These are phyloP conservation scores for Apodemus agrarius DNA, from an alignment of 2,797 vertebrate genomes.

Conservation along the genomic window DNA sequence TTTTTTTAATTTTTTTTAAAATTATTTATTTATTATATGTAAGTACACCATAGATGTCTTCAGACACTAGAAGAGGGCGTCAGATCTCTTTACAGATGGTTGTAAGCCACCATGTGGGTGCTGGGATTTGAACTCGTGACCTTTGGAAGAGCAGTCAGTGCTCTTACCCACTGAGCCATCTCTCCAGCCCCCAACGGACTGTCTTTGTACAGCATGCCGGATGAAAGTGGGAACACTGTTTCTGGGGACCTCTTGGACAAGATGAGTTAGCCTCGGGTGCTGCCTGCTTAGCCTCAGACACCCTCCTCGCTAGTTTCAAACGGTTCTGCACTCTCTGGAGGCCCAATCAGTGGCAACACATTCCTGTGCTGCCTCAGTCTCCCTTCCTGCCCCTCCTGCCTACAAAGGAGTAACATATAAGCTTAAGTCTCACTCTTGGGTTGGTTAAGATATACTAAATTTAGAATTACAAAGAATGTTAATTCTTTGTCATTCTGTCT, in stretches of 20 bases:
- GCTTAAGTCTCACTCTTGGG: background rate
- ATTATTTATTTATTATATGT: no score
- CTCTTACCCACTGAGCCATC: no score
- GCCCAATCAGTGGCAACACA: fast-evolving
- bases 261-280: fast-evolving
- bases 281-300: background rate
- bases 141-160: no score
- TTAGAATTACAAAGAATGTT: background rate
- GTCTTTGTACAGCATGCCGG: background rate
- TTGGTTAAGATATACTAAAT: background rate
- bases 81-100: no score
- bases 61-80: no score
- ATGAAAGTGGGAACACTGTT: background rate
- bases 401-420: background rate
- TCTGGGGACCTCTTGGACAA: background rate
- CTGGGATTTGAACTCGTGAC: no score
- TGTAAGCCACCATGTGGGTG: no score
- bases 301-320: background rate
- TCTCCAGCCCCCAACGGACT: no score
- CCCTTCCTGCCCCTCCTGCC: fast-evolving
- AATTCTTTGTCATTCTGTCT: background rate
- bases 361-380: background rate
- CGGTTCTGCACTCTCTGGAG: background rate
- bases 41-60: no score
- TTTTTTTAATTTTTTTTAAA: no score